Evolutionary conservation across 2,888 invertebrate genomes (phyloP).

Genomic region (Mamestra brassicae): DNA sequence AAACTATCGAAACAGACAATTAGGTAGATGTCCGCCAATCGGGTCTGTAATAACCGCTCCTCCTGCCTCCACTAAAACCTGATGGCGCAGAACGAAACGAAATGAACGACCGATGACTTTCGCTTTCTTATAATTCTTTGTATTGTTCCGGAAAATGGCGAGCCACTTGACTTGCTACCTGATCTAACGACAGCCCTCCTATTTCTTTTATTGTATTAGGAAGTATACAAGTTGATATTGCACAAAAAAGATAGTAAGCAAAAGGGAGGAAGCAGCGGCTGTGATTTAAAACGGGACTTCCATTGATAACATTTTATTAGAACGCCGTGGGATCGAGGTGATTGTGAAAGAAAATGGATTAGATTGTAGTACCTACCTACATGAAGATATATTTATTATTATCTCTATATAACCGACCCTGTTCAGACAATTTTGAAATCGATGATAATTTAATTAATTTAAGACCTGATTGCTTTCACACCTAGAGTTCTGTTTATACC

Average conservation of each 20-base stretch:
- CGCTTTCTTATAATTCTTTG: constrained; percentile 84
- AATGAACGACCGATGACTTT: constrained; percentile 89
- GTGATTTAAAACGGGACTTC: constrained; percentile 59
- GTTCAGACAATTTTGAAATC: too few species aligned
- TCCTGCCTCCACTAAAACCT: constrained; percentile 80
- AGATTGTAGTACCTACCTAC: neutral
- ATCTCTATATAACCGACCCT: too few species aligned
- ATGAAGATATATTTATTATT: constrained; percentile 1
- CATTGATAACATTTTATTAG: constrained; percentile 54
- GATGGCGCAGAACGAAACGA: constrained; percentile 84
- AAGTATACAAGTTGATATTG: constrained; percentile 63
- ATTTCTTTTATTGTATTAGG: constrained; percentile 70
- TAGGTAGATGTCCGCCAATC: constrained; percentile 77
- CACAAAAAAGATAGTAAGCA: constrained; percentile 54
- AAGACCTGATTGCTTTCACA: too few species aligned
- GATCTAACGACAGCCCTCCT: constrained; percentile 74
- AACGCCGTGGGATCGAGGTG: constrained; percentile 28
- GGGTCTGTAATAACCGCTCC: constrained; percentile 74
- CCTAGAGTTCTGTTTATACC: too few species aligned
- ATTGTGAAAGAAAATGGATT: constrained; percentile 39
- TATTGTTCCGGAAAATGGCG: constrained; percentile 79
- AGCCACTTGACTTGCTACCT: constrained; percentile 76
- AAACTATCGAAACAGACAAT: constrained; percentile 72
- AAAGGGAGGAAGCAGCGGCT: constrained; percentile 41
- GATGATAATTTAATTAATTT: too few species aligned